Conservation (phyloP, 2,797 vertebrate species). For the Enteromius unitaeniatus region DNA sequence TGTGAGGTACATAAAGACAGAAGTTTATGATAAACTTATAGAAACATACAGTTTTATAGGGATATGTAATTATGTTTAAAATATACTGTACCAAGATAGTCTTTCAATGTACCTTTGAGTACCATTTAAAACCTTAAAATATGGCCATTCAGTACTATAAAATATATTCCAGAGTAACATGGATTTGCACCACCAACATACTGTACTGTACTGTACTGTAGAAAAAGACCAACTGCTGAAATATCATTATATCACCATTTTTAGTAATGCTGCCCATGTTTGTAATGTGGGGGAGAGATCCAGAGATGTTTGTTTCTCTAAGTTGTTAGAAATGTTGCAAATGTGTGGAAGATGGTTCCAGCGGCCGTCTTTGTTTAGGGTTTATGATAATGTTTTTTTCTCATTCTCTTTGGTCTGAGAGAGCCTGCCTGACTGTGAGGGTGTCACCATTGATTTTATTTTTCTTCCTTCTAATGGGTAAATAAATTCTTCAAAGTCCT, state of each 20-base stretch:
- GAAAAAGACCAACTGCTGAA: not conserved
- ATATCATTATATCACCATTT: not conserved
- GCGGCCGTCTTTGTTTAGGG: slow-evolving; percentile 48
- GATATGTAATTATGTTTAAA: too few relatives aligned
- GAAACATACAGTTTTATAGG: not conserved
- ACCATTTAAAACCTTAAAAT: not conserved
- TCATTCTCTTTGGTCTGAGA: slow-evolving; percentile 15
- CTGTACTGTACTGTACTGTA: not conserved
- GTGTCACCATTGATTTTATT: slow-evolving; percentile 83
- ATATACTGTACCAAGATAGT: not conserved
- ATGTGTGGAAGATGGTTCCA: not conserved
- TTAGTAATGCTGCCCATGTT: not conserved
- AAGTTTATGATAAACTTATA: not conserved
- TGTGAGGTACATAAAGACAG: not conserved
- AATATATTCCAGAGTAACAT: not conserved
- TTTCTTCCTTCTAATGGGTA: slow-evolving; percentile 71
- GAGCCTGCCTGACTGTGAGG: slow-evolving; percentile 66
- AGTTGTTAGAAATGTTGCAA: not conserved
- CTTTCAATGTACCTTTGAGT: not conserved
- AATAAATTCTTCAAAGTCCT: slow-evolving; percentile 81
- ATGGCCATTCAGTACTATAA: too few relatives aligned
- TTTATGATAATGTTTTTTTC: slow-evolving; percentile 36
- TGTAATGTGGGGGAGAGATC: not conserved
- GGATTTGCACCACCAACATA: not conserved
- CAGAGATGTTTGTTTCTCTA: slow-evolving; percentile 9